Percentiles rank a stretch among this genome's conserved stretches.
These are phyloP conservation scores for Pseudorhombus dupliciocellatus DNA, from an alignment of 2,113 vertebrate species.

Conservation along the genomic window DNA sequence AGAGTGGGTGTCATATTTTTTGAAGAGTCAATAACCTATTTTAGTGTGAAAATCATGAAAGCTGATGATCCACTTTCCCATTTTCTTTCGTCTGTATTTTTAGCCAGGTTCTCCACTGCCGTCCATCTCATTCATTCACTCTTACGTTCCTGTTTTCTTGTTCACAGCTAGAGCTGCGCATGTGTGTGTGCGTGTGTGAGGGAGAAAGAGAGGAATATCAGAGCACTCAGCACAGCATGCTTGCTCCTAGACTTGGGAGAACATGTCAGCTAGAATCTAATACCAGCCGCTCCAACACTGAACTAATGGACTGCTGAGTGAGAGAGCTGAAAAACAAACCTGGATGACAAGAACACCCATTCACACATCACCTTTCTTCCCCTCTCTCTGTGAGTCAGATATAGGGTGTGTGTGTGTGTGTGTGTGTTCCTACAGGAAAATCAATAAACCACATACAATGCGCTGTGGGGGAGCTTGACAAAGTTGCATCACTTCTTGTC, in stretches of 20 bases:
- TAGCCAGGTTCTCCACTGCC: slow-evolving; percentile 11
- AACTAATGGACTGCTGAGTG: slow-evolving; percentile 80
- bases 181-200: slow-evolving; percentile 24
- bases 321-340: slow-evolving; percentile 75
- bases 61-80: slow-evolving; percentile 16
- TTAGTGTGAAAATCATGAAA: slow-evolving; percentile 29
- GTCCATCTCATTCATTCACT: slow-evolving; percentile 2
- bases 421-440: slow-evolving; percentile 38
- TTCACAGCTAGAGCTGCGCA: slow-evolving; percentile 12
- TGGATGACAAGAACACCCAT: slow-evolving; percentile 69
- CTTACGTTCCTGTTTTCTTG: slow-evolving; percentile 29
- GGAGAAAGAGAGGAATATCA: slow-evolving; percentile 47
- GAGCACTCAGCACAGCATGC: slow-evolving; percentile 69
- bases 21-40: slow-evolving; percentile 49
- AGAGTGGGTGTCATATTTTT: slow-evolving; percentile 52
- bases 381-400: slow-evolving; percentile 32
- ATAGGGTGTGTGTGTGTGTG: slow-evolving; percentile 26
- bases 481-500: slow-evolving; percentile 25
- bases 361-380: slow-evolving; percentile 67
- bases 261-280: slow-evolving; percentile 76
- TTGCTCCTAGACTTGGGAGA: slow-evolving; percentile 71
- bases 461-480: slow-evolving; percentile 35
- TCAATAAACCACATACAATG: slow-evolving; percentile 66
- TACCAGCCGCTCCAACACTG: slow-evolving; percentile 69
- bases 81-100: slow-evolving; percentile 29